These are phyloP conservation scores for Ceuthmochares aereus DNA, from an alignment of 2,113 vertebrate species.

Conservation along the genomic window DNA sequence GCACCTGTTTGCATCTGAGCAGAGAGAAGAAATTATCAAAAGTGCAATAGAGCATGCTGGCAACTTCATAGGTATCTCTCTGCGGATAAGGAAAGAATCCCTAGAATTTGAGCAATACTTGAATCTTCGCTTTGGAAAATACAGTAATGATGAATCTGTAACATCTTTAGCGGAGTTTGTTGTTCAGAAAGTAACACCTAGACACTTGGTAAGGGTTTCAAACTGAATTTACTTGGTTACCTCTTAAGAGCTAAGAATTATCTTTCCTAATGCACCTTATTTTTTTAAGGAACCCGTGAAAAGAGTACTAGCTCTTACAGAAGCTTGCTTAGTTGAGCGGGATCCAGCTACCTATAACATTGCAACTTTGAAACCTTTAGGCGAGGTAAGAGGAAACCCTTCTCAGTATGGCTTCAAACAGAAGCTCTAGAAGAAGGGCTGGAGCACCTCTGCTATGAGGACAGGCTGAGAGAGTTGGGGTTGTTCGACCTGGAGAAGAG, in stretches of 20 bases:
- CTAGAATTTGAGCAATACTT: conserved; percentile 91
- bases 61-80: conserved; percentile 93
- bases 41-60: conserved; percentile 96
- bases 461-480: too few species aligned
- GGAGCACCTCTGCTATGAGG: too few species aligned
- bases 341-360: conserved; percentile 98
- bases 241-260: not conserved
- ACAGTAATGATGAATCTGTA: conserved; percentile 94
- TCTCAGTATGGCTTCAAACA: not conserved
- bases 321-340: conserved; percentile 95
- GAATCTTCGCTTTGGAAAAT: conserved; percentile 93
- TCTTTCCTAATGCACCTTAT: not conserved
- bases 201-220: conserved; percentile 86
- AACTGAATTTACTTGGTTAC: not conserved
- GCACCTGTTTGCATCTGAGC: conserved; percentile 97
- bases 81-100: conserved; percentile 90
- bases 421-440: not conserved
- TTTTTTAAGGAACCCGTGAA: conserved; percentile 89
- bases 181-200: conserved; percentile 94
- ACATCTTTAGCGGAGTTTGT: conserved; percentile 97
- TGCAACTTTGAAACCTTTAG: conserved; percentile 94
- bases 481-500: too few species aligned
- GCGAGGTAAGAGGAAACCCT: conserved; percentile 83
- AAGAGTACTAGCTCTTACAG: conserved; percentile 92
- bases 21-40: conserved; percentile 95